Evolutionary conservation across 2,888 invertebrate genomes (phyloP).

Genomic region (Rhagonycha fulva): DNA sequence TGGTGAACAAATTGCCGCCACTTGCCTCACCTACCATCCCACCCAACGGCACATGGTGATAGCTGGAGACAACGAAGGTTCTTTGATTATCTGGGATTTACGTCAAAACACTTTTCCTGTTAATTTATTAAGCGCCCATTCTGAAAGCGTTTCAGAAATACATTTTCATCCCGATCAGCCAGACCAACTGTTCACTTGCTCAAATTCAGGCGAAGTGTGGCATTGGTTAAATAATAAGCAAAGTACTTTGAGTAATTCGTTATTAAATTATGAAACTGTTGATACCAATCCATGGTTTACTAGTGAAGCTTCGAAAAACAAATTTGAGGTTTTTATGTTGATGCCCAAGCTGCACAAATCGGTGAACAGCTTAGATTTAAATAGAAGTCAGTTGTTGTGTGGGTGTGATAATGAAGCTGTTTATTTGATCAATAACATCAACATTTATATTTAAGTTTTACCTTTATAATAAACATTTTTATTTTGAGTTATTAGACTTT

Average conservation of each 20-base stretch:
- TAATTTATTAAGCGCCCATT: constrained; percentile 78
- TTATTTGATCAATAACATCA: constrained; percentile 74
- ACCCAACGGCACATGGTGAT: constrained; percentile 83
- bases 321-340: constrained; percentile 73
- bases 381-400: constrained; percentile 74
- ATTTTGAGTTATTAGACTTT: too few relatives aligned
- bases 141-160: constrained; percentile 79
- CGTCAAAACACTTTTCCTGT: constrained; percentile 82
- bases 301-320: constrained; percentile 68
- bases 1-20: constrained; percentile 74
- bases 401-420: constrained; percentile 90
- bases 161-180: constrained; percentile 86
- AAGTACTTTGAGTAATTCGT: constrained; percentile 6
- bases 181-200: constrained; percentile 81
- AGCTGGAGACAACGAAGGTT: constrained; percentile 86
- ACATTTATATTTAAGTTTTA: constrained; percentile 37
- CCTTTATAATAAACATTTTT: background rate
- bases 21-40: constrained; percentile 80
- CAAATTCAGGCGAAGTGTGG: constrained; percentile 84
- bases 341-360: constrained; percentile 77
- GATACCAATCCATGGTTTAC: constrained; percentile 67
- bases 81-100: constrained; percentile 88
- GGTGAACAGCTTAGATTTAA: constrained; percentile 81
- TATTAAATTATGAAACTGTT: constrained; percentile 29
- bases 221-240: constrained; percentile 77